These are phyloP conservation scores for Panulirus ornatus DNA, from an alignment of 1,140 invertebrate genomes.

Conservation along the genomic window DNA sequence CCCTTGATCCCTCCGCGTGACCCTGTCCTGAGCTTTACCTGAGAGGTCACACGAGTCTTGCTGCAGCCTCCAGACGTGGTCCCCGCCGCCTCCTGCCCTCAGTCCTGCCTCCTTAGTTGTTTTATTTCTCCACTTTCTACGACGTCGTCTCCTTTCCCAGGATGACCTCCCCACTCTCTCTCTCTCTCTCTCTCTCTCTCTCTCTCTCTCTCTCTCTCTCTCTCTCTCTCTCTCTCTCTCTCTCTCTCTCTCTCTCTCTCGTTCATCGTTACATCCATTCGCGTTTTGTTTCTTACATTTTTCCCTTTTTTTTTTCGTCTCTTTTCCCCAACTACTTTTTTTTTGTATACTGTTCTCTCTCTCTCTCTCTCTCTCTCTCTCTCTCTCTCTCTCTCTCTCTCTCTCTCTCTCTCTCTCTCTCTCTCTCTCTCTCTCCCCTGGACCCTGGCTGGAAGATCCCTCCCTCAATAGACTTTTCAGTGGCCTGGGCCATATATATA, in stretches of 20 bases:
- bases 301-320: background rate
- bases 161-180: background rate
- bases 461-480: no score
- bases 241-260: conserved; percentile 1
- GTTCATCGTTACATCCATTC: background rate
- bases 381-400: conserved; percentile 32
- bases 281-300: background rate
- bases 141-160: no score
- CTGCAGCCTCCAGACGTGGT: no score
- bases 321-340: background rate
- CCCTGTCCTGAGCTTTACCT: no score
- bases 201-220: background rate
- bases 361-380: conserved; percentile 17
- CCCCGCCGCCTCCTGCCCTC: no score
- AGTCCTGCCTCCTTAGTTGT: background rate
- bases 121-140: background rate
- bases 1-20: no score
- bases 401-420: conserved; percentile 31
- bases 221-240: background rate
- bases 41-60: no score
- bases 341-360: conserved; percentile 1
- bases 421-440: conserved; percentile 1
- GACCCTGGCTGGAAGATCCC: background rate
- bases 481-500: no score
- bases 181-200: background rate